Evolutionary conservation across 1,140 invertebrate species (phyloP).

Genomic region (Drosophila arawakana): DNA sequence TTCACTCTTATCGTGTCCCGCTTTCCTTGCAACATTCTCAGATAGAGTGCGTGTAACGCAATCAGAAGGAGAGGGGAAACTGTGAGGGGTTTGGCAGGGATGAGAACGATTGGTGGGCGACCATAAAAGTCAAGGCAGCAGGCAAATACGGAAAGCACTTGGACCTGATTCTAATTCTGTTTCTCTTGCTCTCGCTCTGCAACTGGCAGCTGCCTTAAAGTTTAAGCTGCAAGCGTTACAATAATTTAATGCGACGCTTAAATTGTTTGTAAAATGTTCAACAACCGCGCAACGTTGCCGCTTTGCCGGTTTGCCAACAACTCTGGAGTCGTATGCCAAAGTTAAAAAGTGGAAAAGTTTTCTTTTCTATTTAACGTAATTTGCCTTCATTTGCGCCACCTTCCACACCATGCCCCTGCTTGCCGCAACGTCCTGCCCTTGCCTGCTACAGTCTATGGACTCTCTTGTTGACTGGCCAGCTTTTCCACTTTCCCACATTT

Average conservation of each 20-base stretch:
- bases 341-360: constrained; percentile 82
- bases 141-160: constrained; percentile 58
- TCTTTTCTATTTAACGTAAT: constrained; percentile 83
- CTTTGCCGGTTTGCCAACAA: constrained; percentile 18
- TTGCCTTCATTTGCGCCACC: constrained; percentile 75
- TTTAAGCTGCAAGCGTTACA: constrained; percentile 80
- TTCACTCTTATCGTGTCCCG: constrained; percentile 78
- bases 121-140: constrained; percentile 72
- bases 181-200: constrained; percentile 4
- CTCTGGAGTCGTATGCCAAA: constrained; percentile 56
- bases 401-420: background rate
- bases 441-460: constrained; percentile 8
- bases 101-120: constrained; percentile 31
- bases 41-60: constrained; percentile 16
- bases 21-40: constrained; percentile 18
- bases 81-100: constrained; percentile 9
- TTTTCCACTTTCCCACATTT: constrained; percentile 53
- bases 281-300: constrained; percentile 64
- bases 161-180: constrained; percentile 37
- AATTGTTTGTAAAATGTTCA: constrained; percentile 82
- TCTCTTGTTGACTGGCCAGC: constrained; percentile 53
- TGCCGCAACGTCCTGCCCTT: background rate
- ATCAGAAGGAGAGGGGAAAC: constrained; percentile 17
- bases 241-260: constrained; percentile 82
- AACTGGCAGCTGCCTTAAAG: constrained; percentile 64